Conservation (phyloP, 35 echinoderm and acorn worm species). For the Ophiothrix spiculata region DNA sequence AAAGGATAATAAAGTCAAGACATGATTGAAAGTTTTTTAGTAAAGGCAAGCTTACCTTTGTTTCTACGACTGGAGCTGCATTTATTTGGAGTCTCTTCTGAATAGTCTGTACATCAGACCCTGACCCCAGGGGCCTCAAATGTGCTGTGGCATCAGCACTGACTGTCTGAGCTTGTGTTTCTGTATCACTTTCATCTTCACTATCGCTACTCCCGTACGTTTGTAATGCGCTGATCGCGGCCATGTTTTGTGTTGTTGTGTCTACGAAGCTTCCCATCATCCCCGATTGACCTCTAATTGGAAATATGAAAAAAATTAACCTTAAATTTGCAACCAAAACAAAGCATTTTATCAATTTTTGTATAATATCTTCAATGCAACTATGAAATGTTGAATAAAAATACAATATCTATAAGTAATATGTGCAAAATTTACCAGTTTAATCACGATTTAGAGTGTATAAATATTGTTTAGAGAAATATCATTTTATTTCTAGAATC, state of each 20-base stretch:
- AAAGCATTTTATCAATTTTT: too few species aligned
- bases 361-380: too few species aligned
- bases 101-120: conserved; percentile 47
- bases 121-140: conserved; percentile 63
- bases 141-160: conserved; percentile 50
- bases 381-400: too few species aligned
- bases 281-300: not conserved
- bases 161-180: conserved; percentile 15
- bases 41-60: conserved; percentile 20
- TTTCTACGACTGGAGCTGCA: conserved; percentile 77
- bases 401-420: too few species aligned
- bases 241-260: conserved; percentile 26
- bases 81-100: conserved; percentile 73
- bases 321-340: too few species aligned
- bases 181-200: conserved; percentile 32
- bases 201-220: conserved; percentile 59
- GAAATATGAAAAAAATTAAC: not conserved
- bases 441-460: too few species aligned
- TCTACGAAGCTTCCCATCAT: not conserved
- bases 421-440: too few species aligned
- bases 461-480: too few species aligned
- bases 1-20: too few species aligned
- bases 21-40: not conserved
- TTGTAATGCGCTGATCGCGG: conserved; percentile 61
- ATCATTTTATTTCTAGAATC: too few species aligned